These are phyloP conservation scores for Synergus laeviventris DNA, from an alignment of 2,888 invertebrate genomes.

Conservation along the genomic window DNA sequence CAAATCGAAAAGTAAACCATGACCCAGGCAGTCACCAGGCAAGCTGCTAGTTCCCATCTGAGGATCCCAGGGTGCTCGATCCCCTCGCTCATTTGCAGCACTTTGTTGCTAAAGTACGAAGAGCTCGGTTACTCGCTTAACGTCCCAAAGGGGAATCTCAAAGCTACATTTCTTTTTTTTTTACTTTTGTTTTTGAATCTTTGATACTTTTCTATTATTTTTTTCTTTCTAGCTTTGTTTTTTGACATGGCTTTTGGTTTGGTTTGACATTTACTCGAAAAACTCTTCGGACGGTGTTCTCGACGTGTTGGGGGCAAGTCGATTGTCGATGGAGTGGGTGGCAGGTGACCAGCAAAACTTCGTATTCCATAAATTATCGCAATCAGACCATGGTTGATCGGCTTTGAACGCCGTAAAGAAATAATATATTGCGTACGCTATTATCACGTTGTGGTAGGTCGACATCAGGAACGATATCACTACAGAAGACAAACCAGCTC, in stretches of 20 bases:
- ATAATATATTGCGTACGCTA: slow-evolving; percentile 95
- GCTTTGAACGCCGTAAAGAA: slow-evolving; percentile 93
- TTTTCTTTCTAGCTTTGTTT: slow-evolving; percentile 3
- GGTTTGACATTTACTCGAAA: slow-evolving; percentile 83
- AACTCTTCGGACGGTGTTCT: slow-evolving; percentile 94
- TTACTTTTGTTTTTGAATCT: neutral
- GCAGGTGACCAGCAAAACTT: slow-evolving; percentile 88
- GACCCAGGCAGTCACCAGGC: slow-evolving; percentile 94
- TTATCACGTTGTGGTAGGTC: slow-evolving; percentile 96
- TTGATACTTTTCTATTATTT: slow-evolving; percentile 12
- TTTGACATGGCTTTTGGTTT: neutral
- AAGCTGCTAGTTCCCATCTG: slow-evolving; percentile 93
- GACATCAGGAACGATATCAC: slow-evolving; percentile 96
- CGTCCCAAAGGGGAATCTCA: neutral
- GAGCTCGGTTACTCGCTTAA: slow-evolving; percentile 19
- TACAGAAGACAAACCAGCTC: slow-evolving; percentile 94
- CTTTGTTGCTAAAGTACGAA: slow-evolving; percentile 83
- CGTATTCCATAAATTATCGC: slow-evolving; percentile 90
- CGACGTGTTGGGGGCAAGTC: slow-evolving; percentile 83
- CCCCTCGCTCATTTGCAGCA: slow-evolving; percentile 89
- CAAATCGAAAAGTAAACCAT: slow-evolving; percentile 96
- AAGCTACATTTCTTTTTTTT: slow-evolving; percentile 15
- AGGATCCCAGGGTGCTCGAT: slow-evolving; percentile 89
- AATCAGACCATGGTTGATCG: slow-evolving; percentile 93
- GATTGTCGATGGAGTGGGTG: slow-evolving; percentile 77